Base-by-base conservation (phyloP, 1,140 invertebrate genomes). In the Psilanteris sp. region DNA sequence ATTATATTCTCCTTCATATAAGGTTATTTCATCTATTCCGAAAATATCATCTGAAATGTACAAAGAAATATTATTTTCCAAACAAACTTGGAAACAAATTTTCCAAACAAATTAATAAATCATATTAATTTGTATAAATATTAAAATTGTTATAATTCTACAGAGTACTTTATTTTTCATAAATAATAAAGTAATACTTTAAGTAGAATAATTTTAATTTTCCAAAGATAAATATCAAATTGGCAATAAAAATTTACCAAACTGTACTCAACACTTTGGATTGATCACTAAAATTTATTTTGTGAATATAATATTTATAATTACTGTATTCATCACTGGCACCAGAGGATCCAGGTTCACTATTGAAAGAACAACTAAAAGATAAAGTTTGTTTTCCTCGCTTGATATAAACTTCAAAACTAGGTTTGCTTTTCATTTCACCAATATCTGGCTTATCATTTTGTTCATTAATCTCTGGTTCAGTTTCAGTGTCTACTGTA, bases 371-470 rank as follows among this genome's bases (percentile, higher is more conserved):
- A 86, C 96, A 98, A 1, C 92, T 92, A 73, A 97, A 95, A 24
- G 92, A 93, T 3, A 97, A 82, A 0, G 93, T 96, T 15, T 92
- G 92, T 24, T 91, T 91, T n/a, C 92, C 94, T 54, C 92, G 91
- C 0, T 92, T 85, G 7, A 97, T 90, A 79, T 97, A 94, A 39
- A 98, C 90, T 81, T 94, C 93, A 85, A 98, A 97, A 62, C 92
- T 91, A 0, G 96, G 96, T 86, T 94, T 96, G 36, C 95, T 96
- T 37, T 93, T 92, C 92, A 97, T 93, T 85, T 96, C 94, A 1
- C 91, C 91, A 54, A 93, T 87, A 13, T 95, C 92, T 31, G 92
- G 90, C 83, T 94, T 93, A 39, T 93, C 91, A 44, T 91, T 89
- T 39, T 87, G 88, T 0, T 89, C 85, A 71, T 93, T 89, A 2